Percentiles rank a stretch among this genome's conserved stretches.
phyloP scores from a whole-genome alignment of 2,888 invertebrate species.

The Eilema griseolum region DNA sequence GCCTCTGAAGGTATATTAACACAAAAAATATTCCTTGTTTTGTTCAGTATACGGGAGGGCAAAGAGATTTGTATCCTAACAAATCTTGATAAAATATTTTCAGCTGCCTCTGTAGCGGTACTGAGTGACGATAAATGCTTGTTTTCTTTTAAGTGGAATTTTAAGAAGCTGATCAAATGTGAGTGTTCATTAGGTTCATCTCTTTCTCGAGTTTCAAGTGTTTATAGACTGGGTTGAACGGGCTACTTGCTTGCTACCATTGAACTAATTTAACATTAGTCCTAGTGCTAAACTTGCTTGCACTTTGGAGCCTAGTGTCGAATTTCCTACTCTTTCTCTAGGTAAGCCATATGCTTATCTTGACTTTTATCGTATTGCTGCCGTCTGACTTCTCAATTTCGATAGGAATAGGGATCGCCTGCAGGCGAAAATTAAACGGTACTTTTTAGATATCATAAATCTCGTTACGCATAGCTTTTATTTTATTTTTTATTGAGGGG shows the following conservation, averaged over 20 bases:
- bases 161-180: not conserved
- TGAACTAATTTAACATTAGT: not conserved
- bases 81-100: not conserved
- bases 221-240: too few species aligned
- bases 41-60: not conserved
- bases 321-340: not conserved
- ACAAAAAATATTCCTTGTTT: not conserved
- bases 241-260: too few species aligned
- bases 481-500: too few species aligned
- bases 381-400: not conserved
- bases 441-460: too few species aligned
- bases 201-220: too few species aligned
- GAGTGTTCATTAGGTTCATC: too few species aligned
- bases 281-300: too few species aligned
- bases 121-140: too few species aligned
- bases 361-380: not conserved
- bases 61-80: not conserved
- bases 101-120: not conserved
- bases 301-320: too few species aligned
- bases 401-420: not conserved
- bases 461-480: too few species aligned
- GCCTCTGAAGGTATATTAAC: not conserved
- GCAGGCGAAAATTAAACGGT: not conserved
- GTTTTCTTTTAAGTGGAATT: not conserved
- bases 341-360: not conserved